These are phyloP conservation scores for Maniola jurtina DNA, from an alignment of 1,140 invertebrate species.

Conservation along the genomic window DNA sequence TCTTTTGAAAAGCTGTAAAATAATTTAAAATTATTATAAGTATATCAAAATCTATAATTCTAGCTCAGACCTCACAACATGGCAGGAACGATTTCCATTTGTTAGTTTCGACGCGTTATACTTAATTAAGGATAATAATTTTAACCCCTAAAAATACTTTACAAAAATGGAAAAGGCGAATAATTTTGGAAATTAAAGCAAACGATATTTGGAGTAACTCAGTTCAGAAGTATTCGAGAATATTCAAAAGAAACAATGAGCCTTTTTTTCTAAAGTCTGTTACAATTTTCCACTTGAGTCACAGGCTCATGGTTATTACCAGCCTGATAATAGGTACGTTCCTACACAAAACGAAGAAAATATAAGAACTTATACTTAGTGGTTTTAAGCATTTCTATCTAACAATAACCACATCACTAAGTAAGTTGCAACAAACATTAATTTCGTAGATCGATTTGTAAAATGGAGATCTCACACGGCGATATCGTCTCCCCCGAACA, in stretches of 20 bases:
- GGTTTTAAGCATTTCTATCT: not conserved
- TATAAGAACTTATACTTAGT: not conserved
- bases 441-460: constrained; percentile 42
- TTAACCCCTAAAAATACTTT: no score
- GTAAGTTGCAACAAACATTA: constrained; percentile 23
- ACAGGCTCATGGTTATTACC: not conserved
- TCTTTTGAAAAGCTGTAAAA: no score
- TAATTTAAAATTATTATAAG: no score
- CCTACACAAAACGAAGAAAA: not conserved
- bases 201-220: no score
- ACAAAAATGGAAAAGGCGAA: no score
- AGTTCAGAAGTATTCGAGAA: no score
- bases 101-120: no score
- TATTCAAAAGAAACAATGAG: not conserved
- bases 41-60: no score
- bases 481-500: constrained; percentile 57
- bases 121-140: no score
- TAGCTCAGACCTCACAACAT: no score
- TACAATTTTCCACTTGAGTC: not conserved
- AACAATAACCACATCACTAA: not conserved
- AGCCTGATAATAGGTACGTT: not conserved
- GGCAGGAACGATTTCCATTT: no score
- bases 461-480: constrained; percentile 68
- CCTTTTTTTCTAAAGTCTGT: constrained; percentile 10
- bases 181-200: no score